Evolutionary conservation across 2,113 vertebrate genomes (phyloP).

Genomic region (Struthidea cinerea): DNA sequence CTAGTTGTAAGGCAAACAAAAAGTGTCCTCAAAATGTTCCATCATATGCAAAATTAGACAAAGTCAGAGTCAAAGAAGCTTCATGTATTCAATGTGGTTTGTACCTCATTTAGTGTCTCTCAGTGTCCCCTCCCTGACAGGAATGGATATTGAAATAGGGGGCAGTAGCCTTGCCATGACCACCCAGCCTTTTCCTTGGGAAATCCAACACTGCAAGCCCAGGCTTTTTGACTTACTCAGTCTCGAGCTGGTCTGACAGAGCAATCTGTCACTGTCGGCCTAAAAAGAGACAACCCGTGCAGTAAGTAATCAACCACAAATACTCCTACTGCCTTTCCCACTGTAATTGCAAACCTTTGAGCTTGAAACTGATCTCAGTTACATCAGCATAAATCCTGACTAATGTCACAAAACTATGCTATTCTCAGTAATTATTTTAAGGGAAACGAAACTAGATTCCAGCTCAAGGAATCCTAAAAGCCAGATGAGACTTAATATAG

Average conservation of each 20-base stretch:
- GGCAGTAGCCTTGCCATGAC: background rate
- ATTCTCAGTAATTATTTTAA: background rate
- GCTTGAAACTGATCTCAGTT: background rate
- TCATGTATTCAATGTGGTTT: background rate
- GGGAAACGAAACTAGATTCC: background rate
- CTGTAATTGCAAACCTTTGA: background rate
- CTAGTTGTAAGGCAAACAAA: background rate
- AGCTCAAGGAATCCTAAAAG: background rate
- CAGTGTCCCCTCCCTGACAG: background rate
- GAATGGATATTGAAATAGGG: background rate
- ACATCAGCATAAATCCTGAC: background rate
- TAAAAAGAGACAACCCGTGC: background rate
- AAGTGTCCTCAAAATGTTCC: background rate
- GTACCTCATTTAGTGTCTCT: background rate
- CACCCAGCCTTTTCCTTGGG: background rate
- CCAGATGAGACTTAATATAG: background rate
- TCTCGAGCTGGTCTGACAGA: background rate
- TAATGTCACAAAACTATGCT: background rate
- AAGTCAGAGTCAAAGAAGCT: background rate
- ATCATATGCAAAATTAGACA: background rate
- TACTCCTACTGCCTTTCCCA: background rate
- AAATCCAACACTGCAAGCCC: background rate
- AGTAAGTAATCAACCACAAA: background rate
- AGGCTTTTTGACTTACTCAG: background rate
- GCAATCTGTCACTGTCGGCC: background rate